phyloP scores from a whole-genome alignment of 2,113 vertebrate genomes.

The Lagopus leucura region DNA sequence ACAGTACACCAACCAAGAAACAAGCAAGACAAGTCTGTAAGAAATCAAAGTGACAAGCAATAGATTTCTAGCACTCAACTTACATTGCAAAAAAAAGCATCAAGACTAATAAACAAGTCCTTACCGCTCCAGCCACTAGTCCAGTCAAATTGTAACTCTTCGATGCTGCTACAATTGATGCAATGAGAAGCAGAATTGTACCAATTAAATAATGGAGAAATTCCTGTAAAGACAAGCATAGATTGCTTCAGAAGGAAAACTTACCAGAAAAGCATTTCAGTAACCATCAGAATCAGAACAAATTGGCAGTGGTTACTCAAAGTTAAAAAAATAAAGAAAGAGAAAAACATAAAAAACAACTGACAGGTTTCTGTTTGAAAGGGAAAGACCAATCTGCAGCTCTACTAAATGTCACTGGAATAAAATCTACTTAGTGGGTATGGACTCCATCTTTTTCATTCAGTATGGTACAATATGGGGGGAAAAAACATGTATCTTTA shows the following conservation, averaged over 20 bases:
- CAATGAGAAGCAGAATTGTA: slow-evolving; percentile 88
- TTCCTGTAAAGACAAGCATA: slow-evolving; percentile 83
- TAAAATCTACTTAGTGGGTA: background rate
- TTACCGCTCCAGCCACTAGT: slow-evolving; percentile 87
- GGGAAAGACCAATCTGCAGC: background rate
- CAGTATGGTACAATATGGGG: background rate
- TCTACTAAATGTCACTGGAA: background rate
- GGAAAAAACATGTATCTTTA: background rate
- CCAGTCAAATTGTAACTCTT: slow-evolving; percentile 74
- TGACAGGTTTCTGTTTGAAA: background rate
- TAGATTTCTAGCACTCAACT: background rate
- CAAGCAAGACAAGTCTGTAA: background rate
- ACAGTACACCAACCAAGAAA: background rate
- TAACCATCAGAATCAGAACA: background rate
- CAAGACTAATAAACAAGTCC: slow-evolving; percentile 38
- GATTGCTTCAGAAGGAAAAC: background rate
- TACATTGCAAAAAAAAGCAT: background rate
- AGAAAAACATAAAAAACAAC: too few species aligned
- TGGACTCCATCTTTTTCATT: background rate
- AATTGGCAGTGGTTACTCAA: background rate
- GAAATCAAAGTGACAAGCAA: background rate
- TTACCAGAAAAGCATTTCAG: background rate
- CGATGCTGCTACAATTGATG: slow-evolving; percentile 85
- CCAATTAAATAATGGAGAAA: slow-evolving; percentile 91
- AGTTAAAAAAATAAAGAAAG: background rate